Evolutionary conservation across 2,113 vertebrate species (phyloP), one percentile per base, ranked within the genome.

Genomic region (Potamarius usumacintae): DNA sequence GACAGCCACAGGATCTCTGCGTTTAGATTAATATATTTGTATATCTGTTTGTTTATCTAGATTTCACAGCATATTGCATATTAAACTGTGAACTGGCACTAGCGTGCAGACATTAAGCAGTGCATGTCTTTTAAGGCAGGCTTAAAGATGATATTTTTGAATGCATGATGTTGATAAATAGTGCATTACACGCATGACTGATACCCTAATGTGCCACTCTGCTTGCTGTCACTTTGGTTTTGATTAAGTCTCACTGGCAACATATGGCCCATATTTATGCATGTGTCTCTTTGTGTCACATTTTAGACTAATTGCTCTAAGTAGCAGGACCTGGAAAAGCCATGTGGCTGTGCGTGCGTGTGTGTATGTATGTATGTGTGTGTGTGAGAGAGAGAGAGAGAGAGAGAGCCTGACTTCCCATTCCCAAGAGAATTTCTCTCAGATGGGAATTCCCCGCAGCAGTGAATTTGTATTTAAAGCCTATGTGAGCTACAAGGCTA

Each of bases 371-470:
- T n/a, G n/a, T n/a, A n/a, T n/a, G n/a, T n/a, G n/a, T n/a, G n/a
- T n/a, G n/a, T n/a, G n/a, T n/a, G n/a, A n/a, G 69, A 5, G 42
- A 11, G 42, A 5, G 72, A 50, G 20, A 11, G 42, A 22, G 4
- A 25, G 42, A n/a, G 48, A 25, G 3, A 53, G 53, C 57, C 14
- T 4, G 6, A 30, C 15, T 14, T 57, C 53, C n/a, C 53, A 53
- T 82, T 82, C 79, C 79, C 30, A 62, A 57, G 79, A 82, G 57
- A 82, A 42, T 18, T 79, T 55, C 30, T 82, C 42, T 48, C 30
- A 60, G 10, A 81, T 60, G 15, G 79, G 79, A 82, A 82, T 82
- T 82, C 30, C 79, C 79, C 79, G 20, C 11, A 62, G 30, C 18
- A 48, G 30, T 30, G 30, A 42, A 82, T 62, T 20, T 82, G 79